phyloP scores from a whole-genome alignment of 2,888 invertebrate genomes.

The Acrocyrtus sp. region DNA sequence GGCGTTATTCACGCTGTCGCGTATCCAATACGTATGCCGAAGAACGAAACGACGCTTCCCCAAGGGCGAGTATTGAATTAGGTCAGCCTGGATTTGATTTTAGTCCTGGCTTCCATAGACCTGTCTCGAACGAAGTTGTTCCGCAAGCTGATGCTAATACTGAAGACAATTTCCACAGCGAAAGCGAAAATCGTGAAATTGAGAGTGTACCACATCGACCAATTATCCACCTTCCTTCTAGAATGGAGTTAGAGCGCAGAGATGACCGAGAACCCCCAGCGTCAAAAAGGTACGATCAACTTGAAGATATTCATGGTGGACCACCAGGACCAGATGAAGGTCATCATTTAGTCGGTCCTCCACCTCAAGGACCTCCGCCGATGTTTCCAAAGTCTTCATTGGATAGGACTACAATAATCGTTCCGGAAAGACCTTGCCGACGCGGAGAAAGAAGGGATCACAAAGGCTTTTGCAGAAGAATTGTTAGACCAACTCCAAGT shows the following conservation, averaged over 20 bases:
- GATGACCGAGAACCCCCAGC: slow-evolving; percentile 15
- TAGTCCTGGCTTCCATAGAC: slow-evolving; percentile 20
- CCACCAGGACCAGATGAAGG: slow-evolving; percentile 29
- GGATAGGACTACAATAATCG: slow-evolving; percentile 60
- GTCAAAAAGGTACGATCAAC: slow-evolving; percentile 43
- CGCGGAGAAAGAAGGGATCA: slow-evolving; percentile 57
- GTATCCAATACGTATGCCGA: slow-evolving; percentile 39
- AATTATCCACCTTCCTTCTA: slow-evolving; percentile 7
- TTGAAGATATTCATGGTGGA: slow-evolving; percentile 40
- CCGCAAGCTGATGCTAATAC: slow-evolving; percentile 10
- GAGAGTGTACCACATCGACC: slow-evolving; percentile 16
- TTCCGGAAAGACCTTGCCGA: slow-evolving; percentile 59
- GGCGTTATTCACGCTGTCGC: slow-evolving; percentile 46
- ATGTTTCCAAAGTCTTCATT: slow-evolving; percentile 44
- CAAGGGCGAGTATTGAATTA: slow-evolving; percentile 1
- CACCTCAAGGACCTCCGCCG: slow-evolving; percentile 27
- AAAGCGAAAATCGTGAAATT: slow-evolving; percentile 37
- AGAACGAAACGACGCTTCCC: slow-evolving; percentile 14
- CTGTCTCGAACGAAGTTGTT: slow-evolving; percentile 38
- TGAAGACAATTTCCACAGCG: slow-evolving; percentile 28
- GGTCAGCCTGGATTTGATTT: slow-evolving; percentile 13
- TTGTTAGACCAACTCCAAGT: slow-evolving; percentile 54
- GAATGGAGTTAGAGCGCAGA: not conserved
- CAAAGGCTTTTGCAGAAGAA: slow-evolving; percentile 58
- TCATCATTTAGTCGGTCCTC: slow-evolving; percentile 21